These are phyloP conservation scores for Upupa epops DNA, from an alignment of 2,113 vertebrate species.

Conservation along the genomic window DNA sequence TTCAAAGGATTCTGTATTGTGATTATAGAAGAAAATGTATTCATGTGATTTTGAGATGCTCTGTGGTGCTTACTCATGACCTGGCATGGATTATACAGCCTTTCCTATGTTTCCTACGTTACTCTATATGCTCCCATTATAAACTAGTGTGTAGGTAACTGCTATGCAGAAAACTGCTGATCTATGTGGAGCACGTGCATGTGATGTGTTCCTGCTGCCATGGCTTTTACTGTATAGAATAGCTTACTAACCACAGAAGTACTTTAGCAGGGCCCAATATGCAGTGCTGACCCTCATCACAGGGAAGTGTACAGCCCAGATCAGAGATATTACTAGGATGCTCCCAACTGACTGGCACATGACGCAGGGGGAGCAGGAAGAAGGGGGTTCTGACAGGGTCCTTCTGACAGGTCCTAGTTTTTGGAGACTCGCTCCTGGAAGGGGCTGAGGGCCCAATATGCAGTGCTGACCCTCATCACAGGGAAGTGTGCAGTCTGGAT, in stretches of 20 bases:
- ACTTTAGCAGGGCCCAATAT: neutral
- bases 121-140: neutral
- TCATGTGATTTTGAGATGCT: neutral
- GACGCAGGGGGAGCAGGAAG: too few relatives aligned
- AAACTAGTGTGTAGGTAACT: neutral
- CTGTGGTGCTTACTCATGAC: neutral
- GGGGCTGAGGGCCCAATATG: too few relatives aligned
- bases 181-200: neutral
- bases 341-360: too few relatives aligned
- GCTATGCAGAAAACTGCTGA: neutral
- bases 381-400: too few relatives aligned
- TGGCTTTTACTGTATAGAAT: neutral
- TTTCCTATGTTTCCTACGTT: neutral
- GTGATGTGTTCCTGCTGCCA: neutral
- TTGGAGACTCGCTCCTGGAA: too few relatives aligned
- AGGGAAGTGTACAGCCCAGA: too few relatives aligned
- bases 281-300: too few relatives aligned
- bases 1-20: neutral
- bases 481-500: too few relatives aligned
- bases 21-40: neutral
- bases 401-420: too few relatives aligned
- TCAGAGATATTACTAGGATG: too few relatives aligned
- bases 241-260: neutral
- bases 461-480: too few relatives aligned
- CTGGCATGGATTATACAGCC: neutral